Evolutionary conservation across 2,797 vertebrate genomes (phyloP).

Genomic region (Mormyrus hasselquistii): DNA sequence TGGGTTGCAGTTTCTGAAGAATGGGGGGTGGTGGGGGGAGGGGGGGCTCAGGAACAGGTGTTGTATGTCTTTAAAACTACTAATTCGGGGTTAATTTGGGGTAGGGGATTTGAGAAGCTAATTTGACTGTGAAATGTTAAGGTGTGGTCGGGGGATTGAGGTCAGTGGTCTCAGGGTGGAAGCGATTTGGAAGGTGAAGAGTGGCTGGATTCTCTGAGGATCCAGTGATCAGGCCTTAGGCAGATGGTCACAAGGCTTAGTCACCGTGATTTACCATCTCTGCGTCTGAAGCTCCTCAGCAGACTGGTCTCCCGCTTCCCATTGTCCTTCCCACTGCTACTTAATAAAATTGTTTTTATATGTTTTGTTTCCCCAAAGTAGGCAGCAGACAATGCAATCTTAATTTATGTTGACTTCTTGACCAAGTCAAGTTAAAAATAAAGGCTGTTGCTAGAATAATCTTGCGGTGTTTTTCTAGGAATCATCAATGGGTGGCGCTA

Average conservation of each 20-base stretch:
- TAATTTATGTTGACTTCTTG: constrained; percentile 41
- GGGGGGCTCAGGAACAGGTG: background rate
- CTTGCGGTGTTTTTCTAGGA: constrained; percentile 16
- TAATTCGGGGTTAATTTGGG: background rate
- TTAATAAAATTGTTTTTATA: background rate
- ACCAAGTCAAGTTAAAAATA: constrained; percentile 43
- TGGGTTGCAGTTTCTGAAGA: background rate
- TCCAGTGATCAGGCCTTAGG: background rate
- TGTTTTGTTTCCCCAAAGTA: background rate
- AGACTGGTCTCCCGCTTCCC: background rate
- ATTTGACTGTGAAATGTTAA: constrained; percentile 13
- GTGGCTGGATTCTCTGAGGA: background rate
- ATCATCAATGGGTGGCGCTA: constrained; percentile 52
- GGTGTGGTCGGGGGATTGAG: background rate
- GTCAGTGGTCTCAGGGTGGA: constrained; percentile 1
- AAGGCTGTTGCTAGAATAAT: constrained; percentile 43
- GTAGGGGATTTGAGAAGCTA: background rate
- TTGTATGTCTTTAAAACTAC: constrained; percentile 1
- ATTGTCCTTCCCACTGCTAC: background rate
- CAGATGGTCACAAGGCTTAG: background rate
- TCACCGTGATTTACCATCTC: background rate
- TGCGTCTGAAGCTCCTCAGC: background rate
- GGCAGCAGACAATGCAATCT: constrained; percentile 24
- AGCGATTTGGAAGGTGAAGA: background rate
- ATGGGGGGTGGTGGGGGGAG: background rate